A percentile compares a stretch with the other conserved stretches of the same genome.
These are phyloP conservation scores for Halictus ligatus DNA, from an alignment of 2,888 invertebrate genomes.

Conservation along the genomic window DNA sequence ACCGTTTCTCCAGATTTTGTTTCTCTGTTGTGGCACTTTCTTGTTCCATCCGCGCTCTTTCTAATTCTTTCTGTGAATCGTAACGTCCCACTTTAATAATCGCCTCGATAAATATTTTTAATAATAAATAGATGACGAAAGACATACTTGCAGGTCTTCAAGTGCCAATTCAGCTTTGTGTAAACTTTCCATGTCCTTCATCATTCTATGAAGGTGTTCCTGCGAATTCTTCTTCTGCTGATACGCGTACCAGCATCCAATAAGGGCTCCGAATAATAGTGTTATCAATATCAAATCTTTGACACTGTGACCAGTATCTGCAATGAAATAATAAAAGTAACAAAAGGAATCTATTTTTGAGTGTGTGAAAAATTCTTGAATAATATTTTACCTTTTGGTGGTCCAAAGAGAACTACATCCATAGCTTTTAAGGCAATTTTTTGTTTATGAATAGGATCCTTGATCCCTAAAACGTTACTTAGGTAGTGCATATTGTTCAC, in stretches of 20 bases:
- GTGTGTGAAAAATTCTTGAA: not conserved
- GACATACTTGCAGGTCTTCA: conserved; percentile 90
- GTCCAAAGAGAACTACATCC: conserved; percentile 99
- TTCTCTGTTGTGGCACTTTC: conserved; percentile 93
- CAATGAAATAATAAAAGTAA: conserved; percentile 37
- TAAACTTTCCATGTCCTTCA: conserved; percentile 96
- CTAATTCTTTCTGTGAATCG: conserved; percentile 87
- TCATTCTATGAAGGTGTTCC: conserved; percentile 94
- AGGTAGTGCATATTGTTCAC: conserved; percentile 97
- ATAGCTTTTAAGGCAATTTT: conserved; percentile 98
- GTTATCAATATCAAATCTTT: conserved; percentile 96
- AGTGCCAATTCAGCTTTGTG: conserved; percentile 95
- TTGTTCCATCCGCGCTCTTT: conserved; percentile 93
- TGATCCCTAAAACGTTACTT: conserved; percentile 95
- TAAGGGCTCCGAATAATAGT: conserved; percentile 92
- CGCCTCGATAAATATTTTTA: conserved; percentile 77
- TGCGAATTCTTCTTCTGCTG: conserved; percentile 95
- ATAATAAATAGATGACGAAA: not conserved
- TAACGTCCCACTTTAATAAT: conserved; percentile 1
- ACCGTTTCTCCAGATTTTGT: conserved; percentile 91
- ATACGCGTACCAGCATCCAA: conserved; percentile 96
- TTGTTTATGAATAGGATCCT: conserved; percentile 99
- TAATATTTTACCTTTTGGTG: conserved; percentile 93
- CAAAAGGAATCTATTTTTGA: not conserved
- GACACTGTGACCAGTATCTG: conserved; percentile 92